phyloP scores from a whole-genome alignment of 2,113 vertebrate species.

The Elanoides forficatus region DNA sequence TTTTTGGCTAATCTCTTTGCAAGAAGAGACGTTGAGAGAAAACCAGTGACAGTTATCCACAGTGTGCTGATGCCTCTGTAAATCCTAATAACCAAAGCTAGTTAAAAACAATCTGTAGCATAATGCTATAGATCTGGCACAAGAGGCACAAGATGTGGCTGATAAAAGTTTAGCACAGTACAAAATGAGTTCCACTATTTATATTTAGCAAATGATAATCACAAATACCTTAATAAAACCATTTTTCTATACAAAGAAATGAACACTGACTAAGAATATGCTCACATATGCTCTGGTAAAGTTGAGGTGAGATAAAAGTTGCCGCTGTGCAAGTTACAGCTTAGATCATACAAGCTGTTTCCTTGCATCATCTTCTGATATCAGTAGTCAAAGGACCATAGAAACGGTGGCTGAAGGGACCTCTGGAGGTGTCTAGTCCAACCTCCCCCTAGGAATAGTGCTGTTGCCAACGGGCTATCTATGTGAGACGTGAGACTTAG shows the following conservation, averaged over 20 bases:
- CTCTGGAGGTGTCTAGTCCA: not conserved
- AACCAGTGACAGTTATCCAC: not conserved
- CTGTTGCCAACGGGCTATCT: not conserved
- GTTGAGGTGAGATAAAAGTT: not conserved
- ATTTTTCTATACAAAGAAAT: not conserved
- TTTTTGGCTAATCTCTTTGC: not conserved
- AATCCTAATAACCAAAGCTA: not conserved
- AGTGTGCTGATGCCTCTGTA: not conserved
- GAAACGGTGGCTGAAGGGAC: not conserved
- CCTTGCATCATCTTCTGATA: not conserved
- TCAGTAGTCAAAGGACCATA: not conserved
- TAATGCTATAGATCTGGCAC: not conserved
- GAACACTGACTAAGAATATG: not conserved
- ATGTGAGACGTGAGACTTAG: not conserved
- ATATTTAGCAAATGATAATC: not conserved
- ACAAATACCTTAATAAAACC: not conserved
- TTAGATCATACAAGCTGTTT: not conserved
- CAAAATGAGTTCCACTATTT: not conserved
- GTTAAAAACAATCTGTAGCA: not conserved
- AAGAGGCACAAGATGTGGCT: not conserved
- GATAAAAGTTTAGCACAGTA: not conserved
- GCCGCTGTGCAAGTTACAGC: not conserved
- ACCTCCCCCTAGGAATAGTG: not conserved
- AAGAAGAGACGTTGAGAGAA: not conserved
- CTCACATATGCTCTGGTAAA: not conserved